Evolutionary conservation across 2,113 vertebrate genomes (phyloP).

Genomic region (Setophaga coronata): DNA sequence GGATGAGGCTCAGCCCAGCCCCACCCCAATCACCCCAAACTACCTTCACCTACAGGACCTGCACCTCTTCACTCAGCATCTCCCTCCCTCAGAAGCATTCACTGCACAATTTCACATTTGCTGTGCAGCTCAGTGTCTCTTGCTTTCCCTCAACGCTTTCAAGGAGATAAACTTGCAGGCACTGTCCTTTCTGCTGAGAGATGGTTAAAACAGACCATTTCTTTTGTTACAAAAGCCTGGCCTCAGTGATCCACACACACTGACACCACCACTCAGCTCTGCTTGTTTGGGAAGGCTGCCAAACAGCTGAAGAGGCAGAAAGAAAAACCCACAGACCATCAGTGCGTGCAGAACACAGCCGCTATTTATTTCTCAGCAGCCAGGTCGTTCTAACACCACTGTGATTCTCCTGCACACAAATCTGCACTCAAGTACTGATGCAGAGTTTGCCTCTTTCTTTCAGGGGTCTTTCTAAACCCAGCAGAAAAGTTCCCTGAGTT

Average conservation of each 20-base stretch:
- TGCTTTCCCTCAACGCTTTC: not conserved
- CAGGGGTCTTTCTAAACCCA: not conserved
- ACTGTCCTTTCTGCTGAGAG: not conserved
- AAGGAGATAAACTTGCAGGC: not conserved
- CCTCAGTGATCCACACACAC: not conserved
- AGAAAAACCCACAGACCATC: slow-evolving; percentile 12
- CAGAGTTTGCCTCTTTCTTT: not conserved
- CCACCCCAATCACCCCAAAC: not conserved
- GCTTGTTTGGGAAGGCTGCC: not conserved
- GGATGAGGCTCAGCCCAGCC: not conserved
- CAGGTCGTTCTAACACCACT: not conserved
- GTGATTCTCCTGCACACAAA: not conserved
- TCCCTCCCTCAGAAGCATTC: not conserved
- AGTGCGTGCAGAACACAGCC: not conserved
- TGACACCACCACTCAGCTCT: not conserved
- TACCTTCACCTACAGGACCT: not conserved
- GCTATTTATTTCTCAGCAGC: not conserved
- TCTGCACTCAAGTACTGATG: not conserved
- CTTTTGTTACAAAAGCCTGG: not conserved
- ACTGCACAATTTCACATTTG: not conserved
- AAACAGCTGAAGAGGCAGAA: slow-evolving; percentile 1
- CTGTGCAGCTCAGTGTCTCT: not conserved
- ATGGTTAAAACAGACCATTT: not conserved
- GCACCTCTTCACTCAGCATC: not conserved
- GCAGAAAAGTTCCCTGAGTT: not conserved